Evolutionary conservation across 2,888 invertebrate species (phyloP), one percentile per base, ranked within the genome.

Genomic region (Stenodera caucasica): DNA sequence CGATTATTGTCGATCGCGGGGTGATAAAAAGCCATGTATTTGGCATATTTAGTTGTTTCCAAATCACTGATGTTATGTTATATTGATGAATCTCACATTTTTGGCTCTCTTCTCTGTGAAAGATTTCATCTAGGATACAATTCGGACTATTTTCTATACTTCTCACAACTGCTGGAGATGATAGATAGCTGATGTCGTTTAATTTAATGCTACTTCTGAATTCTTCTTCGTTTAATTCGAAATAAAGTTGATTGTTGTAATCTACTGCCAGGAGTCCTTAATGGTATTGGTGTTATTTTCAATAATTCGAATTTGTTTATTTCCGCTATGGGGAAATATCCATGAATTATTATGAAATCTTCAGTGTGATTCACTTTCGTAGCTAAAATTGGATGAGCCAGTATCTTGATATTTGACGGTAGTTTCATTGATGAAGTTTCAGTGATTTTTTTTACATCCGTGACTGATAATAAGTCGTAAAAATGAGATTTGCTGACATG

Each of bases 101-200:
- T 29, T 56, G 3, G 3, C 7, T 32, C 14, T 56, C 56, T 2
- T 4, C 11, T 21, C 58, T 30, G 3, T 53, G 35, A 29, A 54
- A 58, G 6, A 53, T 29, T 33, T 53, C 49, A 21, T 58, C 53
- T 11, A 58, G 53, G 9, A 53, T 14, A n/a, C 58, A 58, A 9
- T 32, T 49, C 0, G 58, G 53, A 21, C 15, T 23, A n/a, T 23
- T 45, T 1, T 58, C 49, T 21, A 58, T 40, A 9, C 21, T 49
- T 29, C 40, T 29, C 2, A 58, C 15, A 2, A n/a, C 14, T 8
- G 53, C 1, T 15, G 58, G 58, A 11, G 58, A 45, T 14, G 54
- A 54, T 11, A 54, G 11, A 14, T 53, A 58, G 9, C 33, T 8
- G 18, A 40, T 29, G 0, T 14, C 7, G 1, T 6, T 26, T 2